A percentile compares a stretch with the other conserved stretches of the same genome.
These are phyloP conservation scores for Rhinatrema bivittatum DNA, from an alignment of 2,797 vertebrate genomes.

Conservation along the genomic window DNA sequence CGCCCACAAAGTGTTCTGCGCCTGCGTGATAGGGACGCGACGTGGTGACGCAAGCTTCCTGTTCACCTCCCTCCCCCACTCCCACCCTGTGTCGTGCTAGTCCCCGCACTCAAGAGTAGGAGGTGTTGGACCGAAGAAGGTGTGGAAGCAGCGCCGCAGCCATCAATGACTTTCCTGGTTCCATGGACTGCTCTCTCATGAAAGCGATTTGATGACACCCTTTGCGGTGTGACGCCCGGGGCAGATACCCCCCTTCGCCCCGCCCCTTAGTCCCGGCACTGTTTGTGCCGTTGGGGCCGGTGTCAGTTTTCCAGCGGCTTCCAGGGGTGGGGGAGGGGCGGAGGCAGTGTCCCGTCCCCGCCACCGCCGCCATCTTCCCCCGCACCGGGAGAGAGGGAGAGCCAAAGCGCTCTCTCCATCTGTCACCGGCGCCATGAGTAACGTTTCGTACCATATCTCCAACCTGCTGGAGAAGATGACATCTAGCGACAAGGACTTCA, in stretches of 20 bases:
- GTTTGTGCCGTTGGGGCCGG: neutral
- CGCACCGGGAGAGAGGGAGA: neutral
- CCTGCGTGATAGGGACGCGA: too few species aligned
- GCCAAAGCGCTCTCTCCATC: neutral
- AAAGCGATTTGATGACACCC: too few species aligned
- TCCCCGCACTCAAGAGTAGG: too few species aligned
- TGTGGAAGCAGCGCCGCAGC: conserved; percentile 1
- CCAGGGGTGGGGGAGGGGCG: conserved; percentile 1
- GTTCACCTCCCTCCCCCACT: neutral
- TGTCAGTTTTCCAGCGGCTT: conserved; percentile 35
- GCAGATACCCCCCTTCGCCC: too few species aligned
- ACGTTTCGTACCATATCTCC: conserved; percentile 81
- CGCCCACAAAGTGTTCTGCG: neutral
- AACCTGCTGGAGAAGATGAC: conserved; percentile 96
- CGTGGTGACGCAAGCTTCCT: too few species aligned
- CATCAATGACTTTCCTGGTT: too few species aligned
- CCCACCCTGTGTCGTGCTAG: too few species aligned
- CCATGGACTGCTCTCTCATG: too few species aligned
- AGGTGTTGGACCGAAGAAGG: neutral
- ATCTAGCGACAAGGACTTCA: conserved; percentile 92
- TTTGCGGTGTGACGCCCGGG: too few species aligned
- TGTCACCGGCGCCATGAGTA: conserved; percentile 61
- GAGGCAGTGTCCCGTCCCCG: neutral
- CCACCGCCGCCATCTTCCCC: neutral
- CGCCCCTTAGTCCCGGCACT: too few species aligned